Evolutionary conservation across 2,888 invertebrate species (phyloP), one percentile per base, ranked within the genome.

Genomic region (Caenorhabditis imperialis): DNA sequence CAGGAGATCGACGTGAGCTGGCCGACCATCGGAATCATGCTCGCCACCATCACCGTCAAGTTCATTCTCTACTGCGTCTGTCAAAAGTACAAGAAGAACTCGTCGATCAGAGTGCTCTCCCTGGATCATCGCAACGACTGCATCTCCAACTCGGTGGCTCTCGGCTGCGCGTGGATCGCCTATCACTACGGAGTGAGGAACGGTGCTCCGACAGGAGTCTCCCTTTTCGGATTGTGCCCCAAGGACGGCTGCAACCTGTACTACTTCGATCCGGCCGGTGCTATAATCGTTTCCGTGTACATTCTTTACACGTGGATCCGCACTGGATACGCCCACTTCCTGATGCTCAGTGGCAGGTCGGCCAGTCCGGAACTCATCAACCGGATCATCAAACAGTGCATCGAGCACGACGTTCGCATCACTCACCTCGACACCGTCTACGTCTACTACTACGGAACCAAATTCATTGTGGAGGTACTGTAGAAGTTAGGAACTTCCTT

Each of bases 121-220:
- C 88, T 88, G 80, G 90, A 90, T 77, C 90, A 90, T 75, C 82
- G 90, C 7, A 90, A 90, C 77, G 90, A 90, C 71, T 89, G 90
- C 20, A 47, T 90, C 33, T 90, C 90, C 10, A 90, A 91, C 76
- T 73, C 85, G n/a, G 86, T 88, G 1, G 90, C 90, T 10, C 79
- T 90, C 3, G 69, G 88, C 12, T 90, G 89, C 80, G 90, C 90
- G 22, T 80, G 77, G 78, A 30, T 76, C 2, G 80, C 69, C 16
- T 67, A 44, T 30, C 12, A 33, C 16, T 67, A 48, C 16, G 35
- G 33, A 16, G n/a, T 33, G 6, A 47, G 30, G 16, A 30, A 38
- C 25, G 40, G 33, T 18, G 18, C 60, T 37, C 23, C 30, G 14
- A 22, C 65, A 1, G 65, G 57, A 8, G 30, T 45, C 8, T 7